Evolutionary conservation across 2,888 invertebrate species (phyloP).

Genomic region (Trisateles emortualis): DNA sequence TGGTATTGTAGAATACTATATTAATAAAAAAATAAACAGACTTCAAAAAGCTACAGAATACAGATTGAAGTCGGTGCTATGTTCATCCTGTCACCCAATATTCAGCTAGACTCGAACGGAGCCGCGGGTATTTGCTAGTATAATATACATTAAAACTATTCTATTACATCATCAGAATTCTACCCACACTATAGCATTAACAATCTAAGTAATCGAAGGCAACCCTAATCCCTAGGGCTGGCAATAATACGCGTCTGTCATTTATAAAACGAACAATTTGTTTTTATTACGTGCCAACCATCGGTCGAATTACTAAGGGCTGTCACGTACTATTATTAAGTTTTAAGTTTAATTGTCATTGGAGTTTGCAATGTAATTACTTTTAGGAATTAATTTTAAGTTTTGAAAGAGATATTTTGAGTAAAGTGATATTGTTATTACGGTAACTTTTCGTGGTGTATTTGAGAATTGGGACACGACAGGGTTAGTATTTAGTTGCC

Average conservation of each 20-base stretch:
- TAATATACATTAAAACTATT: background rate
- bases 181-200: constrained; percentile 14
- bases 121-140: no score
- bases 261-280: constrained; percentile 52
- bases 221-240: constrained; percentile 40
- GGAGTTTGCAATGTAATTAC: constrained; percentile 11
- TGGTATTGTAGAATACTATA: no score
- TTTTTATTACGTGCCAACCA: constrained; percentile 60
- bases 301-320: constrained; percentile 35
- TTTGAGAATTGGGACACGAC: background rate
- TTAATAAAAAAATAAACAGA: no score
- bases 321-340: constrained; percentile 25
- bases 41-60: no score
- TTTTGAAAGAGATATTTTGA: constrained; percentile 8
- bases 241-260: constrained; percentile 36
- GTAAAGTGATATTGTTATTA: constrained; percentile 12
- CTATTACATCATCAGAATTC: background rate
- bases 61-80: no score
- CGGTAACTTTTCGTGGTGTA: background rate
- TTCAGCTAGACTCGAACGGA: no score
- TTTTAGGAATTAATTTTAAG: constrained; percentile 13
- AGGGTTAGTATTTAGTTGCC: no score
- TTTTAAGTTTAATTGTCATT: constrained; percentile 19
- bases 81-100: no score
- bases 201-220: constrained; percentile 29